These are phyloP conservation scores for Wasmannia auropunctata DNA, from an alignment of 1,140 invertebrate species.

Conservation along the genomic window DNA sequence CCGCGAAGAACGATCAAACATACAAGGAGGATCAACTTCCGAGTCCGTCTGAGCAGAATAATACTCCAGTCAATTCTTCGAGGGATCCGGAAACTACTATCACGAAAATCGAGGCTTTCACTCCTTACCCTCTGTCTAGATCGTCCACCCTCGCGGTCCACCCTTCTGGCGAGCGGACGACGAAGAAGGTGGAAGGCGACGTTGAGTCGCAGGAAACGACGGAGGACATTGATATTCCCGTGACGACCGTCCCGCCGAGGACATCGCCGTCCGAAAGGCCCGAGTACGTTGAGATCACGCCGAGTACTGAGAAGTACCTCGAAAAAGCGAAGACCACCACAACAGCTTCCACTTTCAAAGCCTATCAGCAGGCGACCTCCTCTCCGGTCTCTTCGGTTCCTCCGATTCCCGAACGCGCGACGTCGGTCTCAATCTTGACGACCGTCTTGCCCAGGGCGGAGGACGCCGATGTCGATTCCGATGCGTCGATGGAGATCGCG, in stretches of 20 bases:
- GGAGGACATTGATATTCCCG: not conserved
- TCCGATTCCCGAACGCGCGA: not conserved
- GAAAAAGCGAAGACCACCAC: not conserved
- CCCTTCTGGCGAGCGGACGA: not conserved
- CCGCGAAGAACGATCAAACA: not conserved
- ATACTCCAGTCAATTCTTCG: constrained; percentile 27
- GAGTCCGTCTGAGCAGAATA: constrained; percentile 58
- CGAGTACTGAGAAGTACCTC: not conserved
- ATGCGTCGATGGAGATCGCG: not conserved
- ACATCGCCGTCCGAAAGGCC: not conserved
- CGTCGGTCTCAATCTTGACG: not conserved
- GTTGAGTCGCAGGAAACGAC: not conserved
- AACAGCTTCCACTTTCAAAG: not conserved
- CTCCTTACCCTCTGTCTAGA: constrained; percentile 64
- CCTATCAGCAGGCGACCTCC: not conserved
- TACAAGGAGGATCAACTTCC: constrained; percentile 45
- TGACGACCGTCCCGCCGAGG: not conserved
- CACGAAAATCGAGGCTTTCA: constrained; percentile 34
- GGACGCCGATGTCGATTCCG: constrained; percentile 8
- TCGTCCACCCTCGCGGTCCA: constrained; percentile 17
- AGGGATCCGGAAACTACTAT: not conserved
- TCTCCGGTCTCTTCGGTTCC: not conserved
- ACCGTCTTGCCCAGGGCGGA: not conserved
- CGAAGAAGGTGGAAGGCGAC: constrained; percentile 7
- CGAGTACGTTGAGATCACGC: not conserved